Base-by-base conservation (phyloP, 1,140 invertebrate genomes). In the Cyclina sinensis region DNA sequence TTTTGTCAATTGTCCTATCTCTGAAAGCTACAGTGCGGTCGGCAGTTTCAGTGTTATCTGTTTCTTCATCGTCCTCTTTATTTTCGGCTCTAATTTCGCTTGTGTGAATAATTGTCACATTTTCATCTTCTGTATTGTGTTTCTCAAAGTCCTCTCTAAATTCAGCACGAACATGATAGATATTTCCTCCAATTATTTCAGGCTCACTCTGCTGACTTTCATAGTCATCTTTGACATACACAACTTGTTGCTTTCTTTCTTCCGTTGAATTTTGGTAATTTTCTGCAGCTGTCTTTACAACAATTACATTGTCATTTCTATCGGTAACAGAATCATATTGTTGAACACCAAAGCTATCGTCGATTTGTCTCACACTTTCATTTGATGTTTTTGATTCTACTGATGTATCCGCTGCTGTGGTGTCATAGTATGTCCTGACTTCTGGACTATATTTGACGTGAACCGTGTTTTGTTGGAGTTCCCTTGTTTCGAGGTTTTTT, bases 141-240 rank as follows among this genome's bases (percentile, higher is more conserved):
- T 62, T 59, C 51, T 59, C 4, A n/a, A 1, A 62, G 16, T 62
- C 79, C 0, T 68, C 37, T n/a, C 43, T 21, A 65, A 16, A 48
- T 68, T 46, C 80, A 16, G 78, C 78, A 37, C 48, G 43, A 4
- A 82, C 80, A 37, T 82, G 46, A 82, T 82, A 68, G 0, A 82
- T 59, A 12, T 16, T n/a, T 11, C n/a, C 24, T 9, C 39, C 79
- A n/a, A 12, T 51, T 7, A 2, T 54, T 5, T 27, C 30, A 27
- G 24, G 9, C 0, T 51, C 24, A 62, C 27, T 46, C n/a, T 0
- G n/a, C 16, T 46, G n/a, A 14, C 18, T 18, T 1, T 37, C 16
- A 7, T 27, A 16, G 21, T 30, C 24, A 30, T 32, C 43, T 68
- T 68, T 16, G 39, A 68, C 43, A 46, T 68, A 32, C 11, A 48